phyloP scores from a whole-genome alignment of 2,888 invertebrate species.

The Rhaphigaster nebulosa region DNA sequence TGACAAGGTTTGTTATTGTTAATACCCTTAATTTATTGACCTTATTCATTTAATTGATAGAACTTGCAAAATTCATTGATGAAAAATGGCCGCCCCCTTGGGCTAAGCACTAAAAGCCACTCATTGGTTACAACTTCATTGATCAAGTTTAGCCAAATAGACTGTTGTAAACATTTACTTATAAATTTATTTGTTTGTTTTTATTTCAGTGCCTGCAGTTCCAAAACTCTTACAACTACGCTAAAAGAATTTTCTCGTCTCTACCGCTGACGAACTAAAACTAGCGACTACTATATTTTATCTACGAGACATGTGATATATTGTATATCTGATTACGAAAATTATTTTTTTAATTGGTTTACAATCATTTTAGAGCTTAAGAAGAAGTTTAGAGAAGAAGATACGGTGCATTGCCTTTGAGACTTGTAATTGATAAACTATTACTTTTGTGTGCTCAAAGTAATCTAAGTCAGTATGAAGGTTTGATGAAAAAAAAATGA shows the following conservation, averaged over 20 bases:
- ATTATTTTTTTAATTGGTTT: conserved; percentile 50
- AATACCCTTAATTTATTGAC: too few species aligned
- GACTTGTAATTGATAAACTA: background rate
- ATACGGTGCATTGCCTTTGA: background rate
- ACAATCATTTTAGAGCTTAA: conserved; percentile 42
- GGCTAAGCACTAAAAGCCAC: too few species aligned
- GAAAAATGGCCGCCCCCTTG: too few species aligned
- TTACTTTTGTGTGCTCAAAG: conserved; percentile 21
- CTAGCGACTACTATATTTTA: conserved; percentile 14
- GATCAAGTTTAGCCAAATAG: background rate
- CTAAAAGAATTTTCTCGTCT: conserved; percentile 88
- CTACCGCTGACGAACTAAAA: conserved; percentile 78
- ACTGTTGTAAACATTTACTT: background rate
- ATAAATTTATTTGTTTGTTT: conserved; percentile 13
- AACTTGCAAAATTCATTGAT: background rate
- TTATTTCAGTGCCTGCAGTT: conserved; percentile 59
- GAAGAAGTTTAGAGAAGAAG: background rate
- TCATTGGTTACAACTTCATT: too few species aligned
- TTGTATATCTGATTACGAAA: conserved; percentile 29
- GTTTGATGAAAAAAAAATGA: background rate
- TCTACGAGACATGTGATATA: conserved; percentile 15
- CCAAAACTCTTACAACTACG: conserved; percentile 72
- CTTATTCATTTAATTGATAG: too few species aligned
- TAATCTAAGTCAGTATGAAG: conserved; percentile 20
- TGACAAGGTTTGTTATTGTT: too few species aligned